Evolutionary conservation across 2,797 vertebrate genomes (phyloP).

Genomic region (Takifugu ocellatus): DNA sequence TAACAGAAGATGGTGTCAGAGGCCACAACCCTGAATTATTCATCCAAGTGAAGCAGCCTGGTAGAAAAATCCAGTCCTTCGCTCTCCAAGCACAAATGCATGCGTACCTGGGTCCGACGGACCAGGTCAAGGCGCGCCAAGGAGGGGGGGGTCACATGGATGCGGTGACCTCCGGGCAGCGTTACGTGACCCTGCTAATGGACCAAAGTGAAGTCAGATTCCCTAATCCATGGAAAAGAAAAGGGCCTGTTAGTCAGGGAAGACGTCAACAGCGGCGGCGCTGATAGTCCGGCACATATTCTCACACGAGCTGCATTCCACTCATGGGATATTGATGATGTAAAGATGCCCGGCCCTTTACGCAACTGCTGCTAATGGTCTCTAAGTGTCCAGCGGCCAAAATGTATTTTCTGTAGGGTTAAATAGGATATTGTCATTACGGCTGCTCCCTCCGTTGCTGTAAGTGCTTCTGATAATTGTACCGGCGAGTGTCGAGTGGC

Average conservation of each 20-base stretch:
- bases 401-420: slow-evolving; percentile 55
- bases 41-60: slow-evolving; percentile 61
- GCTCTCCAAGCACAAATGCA: slow-evolving; percentile 56
- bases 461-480: slow-evolving; percentile 62
- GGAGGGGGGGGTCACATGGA: slow-evolving; percentile 57
- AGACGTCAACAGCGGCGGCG: slow-evolving; percentile 53
- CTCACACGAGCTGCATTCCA: slow-evolving; percentile 28
- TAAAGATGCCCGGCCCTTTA: slow-evolving; percentile 46
- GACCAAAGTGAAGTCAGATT: slow-evolving; percentile 81
- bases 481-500: slow-evolving; percentile 54
- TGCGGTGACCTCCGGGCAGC: slow-evolving; percentile 68
- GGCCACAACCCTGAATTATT: slow-evolving; percentile 74
- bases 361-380: slow-evolving; percentile 61
- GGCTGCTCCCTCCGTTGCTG: slow-evolving; percentile 34
- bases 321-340: slow-evolving; percentile 73
- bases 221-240: slow-evolving; percentile 78
- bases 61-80: slow-evolving; percentile 74
- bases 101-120: too few species aligned
- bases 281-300: slow-evolving; percentile 43
- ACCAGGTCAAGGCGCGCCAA: slow-evolving; percentile 27
- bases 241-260: slow-evolving; percentile 75
- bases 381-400: slow-evolving; percentile 63
- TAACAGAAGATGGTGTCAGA: slow-evolving; percentile 74
- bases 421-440: slow-evolving; percentile 58
- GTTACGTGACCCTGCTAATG: slow-evolving; percentile 72